Evolutionary conservation across 2,797 vertebrate genomes (phyloP).

Genomic region (Dendrocincla fuliginosa): DNA sequence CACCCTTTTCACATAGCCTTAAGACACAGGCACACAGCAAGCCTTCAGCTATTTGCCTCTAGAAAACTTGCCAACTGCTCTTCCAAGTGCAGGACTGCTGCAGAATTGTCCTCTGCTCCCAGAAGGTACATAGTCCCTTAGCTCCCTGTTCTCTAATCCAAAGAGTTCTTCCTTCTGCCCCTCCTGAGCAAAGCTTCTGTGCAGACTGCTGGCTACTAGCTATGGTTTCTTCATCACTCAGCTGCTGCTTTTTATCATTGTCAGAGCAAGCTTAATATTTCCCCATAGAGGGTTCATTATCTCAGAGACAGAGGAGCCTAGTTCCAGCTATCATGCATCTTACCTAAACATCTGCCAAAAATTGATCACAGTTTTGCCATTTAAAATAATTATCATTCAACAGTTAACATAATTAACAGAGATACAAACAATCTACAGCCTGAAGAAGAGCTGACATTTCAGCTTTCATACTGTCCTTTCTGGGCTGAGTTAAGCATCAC

Average conservation of each 20-base stretch:
- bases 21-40: not conserved
- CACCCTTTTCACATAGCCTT: not conserved
- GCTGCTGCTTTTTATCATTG: not conserved
- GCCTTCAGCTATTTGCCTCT: not conserved
- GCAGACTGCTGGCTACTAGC: not conserved
- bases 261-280: not conserved
- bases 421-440: not conserved
- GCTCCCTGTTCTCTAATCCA: not conserved
- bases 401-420: not conserved
- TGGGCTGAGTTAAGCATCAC: not conserved
- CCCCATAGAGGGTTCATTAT: not conserved
- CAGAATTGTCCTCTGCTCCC: not conserved
- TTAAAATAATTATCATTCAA: constrained; percentile 18
- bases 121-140: not conserved
- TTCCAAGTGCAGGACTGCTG: not conserved
- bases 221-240: not conserved
- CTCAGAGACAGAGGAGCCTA: not conserved
- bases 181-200: not conserved
- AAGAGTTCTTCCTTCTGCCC: not conserved
- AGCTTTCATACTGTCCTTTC: not conserved
- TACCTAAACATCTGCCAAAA: not conserved
- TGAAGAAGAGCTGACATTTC: not conserved
- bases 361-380: not conserved
- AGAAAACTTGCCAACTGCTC: not conserved
- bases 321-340: not conserved